Conservation (phyloP, 2,113 vertebrate genomes). For the Lipotes vexillifer region DNA sequence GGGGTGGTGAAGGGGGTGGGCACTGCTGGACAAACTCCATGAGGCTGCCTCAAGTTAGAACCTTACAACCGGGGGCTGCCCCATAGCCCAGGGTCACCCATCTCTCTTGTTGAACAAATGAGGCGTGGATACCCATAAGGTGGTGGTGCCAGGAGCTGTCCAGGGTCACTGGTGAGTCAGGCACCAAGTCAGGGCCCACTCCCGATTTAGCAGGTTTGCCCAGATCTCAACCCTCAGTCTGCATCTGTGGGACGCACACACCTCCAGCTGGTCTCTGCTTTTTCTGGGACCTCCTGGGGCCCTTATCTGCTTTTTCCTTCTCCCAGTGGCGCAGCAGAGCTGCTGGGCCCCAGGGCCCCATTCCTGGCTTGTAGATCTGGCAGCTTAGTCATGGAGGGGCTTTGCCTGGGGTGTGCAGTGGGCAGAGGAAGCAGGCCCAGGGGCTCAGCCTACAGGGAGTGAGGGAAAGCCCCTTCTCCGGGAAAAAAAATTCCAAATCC, state of each 20-base stretch:
- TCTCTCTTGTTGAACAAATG: neutral
- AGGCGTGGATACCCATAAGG: neutral
- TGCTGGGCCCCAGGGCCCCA: rapidly evolving
- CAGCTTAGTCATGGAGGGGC: neutral
- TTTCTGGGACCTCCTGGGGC: neutral
- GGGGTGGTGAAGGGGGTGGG: too few relatives aligned
- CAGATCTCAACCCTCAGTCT: neutral
- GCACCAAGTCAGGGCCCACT: neutral
- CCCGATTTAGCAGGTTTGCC: neutral
- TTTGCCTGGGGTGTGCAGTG: neutral
- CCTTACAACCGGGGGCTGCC: neutral
- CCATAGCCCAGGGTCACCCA: neutral
- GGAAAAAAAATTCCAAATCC: neutral
- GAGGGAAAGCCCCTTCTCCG: neutral
- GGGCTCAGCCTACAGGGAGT: neutral
- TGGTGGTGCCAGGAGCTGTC: neutral
- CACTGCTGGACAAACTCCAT: neutral
- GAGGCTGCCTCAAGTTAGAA: neutral
- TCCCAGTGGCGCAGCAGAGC: neutral
- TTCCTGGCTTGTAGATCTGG: neutral
- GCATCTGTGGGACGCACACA: neutral
- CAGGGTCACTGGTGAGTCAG: neutral
- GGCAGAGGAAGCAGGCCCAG: neutral
- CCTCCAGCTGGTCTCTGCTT: neutral
- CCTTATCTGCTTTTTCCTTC: neutral